Evolutionary conservation across 2,888 invertebrate genomes (phyloP), one percentile per base, ranked within the genome.

Genomic region (Cephus sareptanus): DNA sequence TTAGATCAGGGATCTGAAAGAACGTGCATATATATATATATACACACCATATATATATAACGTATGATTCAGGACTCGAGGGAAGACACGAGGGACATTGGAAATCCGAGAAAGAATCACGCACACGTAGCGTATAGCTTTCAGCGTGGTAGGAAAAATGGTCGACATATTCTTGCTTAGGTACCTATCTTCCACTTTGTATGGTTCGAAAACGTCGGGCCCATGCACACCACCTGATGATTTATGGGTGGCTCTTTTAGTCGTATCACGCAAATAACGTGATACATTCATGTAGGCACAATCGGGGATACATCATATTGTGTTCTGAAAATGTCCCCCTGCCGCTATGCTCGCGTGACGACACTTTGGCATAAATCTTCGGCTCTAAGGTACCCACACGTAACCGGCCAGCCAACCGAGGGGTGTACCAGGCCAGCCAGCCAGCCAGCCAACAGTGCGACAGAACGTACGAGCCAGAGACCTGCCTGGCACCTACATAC

Each of bases 131-230:
- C 79, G 79, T 79, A 79, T 69, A 79, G 82, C 84, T 86, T 86
- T 87, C 87, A 87, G 75, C 82, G 78, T 69, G 73, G 34, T n/a
- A 13, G 35, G 34, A 74, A 74, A 74, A 74, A 74, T 74, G 74
- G 35, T 23, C 34, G 74, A 30, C 74, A 34, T 74, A 74, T 74
- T 74, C 34, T 34, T 35, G 74, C 34, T 31, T 3, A 23, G 15
- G 34, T 35, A 74, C 74, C 74, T 74, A 34, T 83, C 82, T 82
- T 81, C 85, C 85, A 86, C 87, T 87, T 86, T 79, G 81, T 85
- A 84, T 84, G 85, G 84, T 83, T 88, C 83, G 87, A 87, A 88
- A 87, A 85, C 84, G 86, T 83, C 82, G 79, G 77, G 81, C 77
- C 77, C 77, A 70, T 77, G 37, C 73, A 30, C 75, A 71, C 76